Evolutionary conservation across 1,140 invertebrate species (phyloP).

Genomic region (Achatina immaculata): DNA sequence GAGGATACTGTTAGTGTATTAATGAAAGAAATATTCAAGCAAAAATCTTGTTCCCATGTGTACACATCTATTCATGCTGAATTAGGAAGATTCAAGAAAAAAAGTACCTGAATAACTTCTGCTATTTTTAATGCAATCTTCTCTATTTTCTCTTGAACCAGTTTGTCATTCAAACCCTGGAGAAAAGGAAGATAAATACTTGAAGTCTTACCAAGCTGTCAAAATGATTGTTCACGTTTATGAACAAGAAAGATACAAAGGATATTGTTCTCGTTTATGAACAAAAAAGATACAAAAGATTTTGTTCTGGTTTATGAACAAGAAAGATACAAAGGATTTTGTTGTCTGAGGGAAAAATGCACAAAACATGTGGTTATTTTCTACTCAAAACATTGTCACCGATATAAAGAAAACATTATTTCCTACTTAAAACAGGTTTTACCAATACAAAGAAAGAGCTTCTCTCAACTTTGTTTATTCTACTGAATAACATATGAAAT

Average conservation of each 20-base stretch:
- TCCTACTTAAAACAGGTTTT: too few species aligned
- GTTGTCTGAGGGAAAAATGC: too few species aligned
- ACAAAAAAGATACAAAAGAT: background rate
- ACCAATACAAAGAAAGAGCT: too few species aligned
- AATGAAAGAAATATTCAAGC: too few species aligned
- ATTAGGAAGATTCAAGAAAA: background rate
- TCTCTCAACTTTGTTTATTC: too few species aligned
- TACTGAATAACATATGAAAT: too few species aligned
- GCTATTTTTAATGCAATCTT: constrained; percentile 39
- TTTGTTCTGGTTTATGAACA: background rate
- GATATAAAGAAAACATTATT: too few species aligned
- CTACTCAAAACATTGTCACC: too few species aligned
- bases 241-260: background rate
- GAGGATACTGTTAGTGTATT: too few species aligned
- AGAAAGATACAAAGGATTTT: background rate
- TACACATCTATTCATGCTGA: too few species aligned
- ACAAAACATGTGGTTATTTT: too few species aligned
- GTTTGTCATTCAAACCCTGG: constrained; percentile 50
- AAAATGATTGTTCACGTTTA: background rate
- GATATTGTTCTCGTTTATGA: background rate
- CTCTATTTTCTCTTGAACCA: constrained; percentile 42
- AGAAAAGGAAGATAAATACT: constrained; percentile 2
- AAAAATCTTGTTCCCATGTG: too few species aligned
- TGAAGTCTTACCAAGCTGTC: background rate
- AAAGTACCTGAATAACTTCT: constrained; percentile 44